A percentile compares a stretch with the other conserved stretches of the same genome.
These are phyloP conservation scores for Paracanthobrama guichenoti DNA, from an alignment of 2,113 vertebrate species.

Conservation along the genomic window DNA sequence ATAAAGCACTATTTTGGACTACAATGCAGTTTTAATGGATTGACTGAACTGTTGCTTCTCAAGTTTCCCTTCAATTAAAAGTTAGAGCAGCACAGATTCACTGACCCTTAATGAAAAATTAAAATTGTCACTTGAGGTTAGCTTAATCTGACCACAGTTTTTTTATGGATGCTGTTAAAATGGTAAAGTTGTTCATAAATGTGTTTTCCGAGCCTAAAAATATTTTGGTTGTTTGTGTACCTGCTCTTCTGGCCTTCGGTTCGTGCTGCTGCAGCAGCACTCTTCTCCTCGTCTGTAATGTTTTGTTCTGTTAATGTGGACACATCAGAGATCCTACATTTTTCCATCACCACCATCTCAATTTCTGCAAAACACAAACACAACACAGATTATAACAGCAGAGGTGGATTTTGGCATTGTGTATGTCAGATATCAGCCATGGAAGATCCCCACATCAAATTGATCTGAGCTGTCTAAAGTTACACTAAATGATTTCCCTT, in stretches of 20 bases:
- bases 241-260: constrained; percentile 82
- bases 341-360: constrained; percentile 99
- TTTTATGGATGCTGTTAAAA: neutral
- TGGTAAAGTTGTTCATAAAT: neutral
- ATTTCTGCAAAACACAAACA: constrained; percentile 80
- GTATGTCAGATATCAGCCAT: neutral
- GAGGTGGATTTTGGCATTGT: neutral
- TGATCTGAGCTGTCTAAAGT: neutral
- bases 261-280: constrained; percentile 82
- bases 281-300: constrained; percentile 97
- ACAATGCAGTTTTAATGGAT: neutral
- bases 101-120: neutral
- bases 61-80: neutral
- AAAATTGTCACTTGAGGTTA: neutral
- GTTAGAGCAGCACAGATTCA: neutral
- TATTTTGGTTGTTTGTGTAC: constrained; percentile 64
- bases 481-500: neutral
- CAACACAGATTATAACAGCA: neutral
- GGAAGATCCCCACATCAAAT: neutral
- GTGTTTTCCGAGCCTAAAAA: neutral
- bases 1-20: neutral
- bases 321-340: constrained; percentile 80
- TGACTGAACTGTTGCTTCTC: neutral
- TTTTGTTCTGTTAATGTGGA: constrained; percentile 88
- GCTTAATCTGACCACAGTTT: neutral